Evolutionary conservation across 2,113 vertebrate species (phyloP), one percentile per base, ranked within the genome.

Genomic region (Syngnathus typhle): DNA sequence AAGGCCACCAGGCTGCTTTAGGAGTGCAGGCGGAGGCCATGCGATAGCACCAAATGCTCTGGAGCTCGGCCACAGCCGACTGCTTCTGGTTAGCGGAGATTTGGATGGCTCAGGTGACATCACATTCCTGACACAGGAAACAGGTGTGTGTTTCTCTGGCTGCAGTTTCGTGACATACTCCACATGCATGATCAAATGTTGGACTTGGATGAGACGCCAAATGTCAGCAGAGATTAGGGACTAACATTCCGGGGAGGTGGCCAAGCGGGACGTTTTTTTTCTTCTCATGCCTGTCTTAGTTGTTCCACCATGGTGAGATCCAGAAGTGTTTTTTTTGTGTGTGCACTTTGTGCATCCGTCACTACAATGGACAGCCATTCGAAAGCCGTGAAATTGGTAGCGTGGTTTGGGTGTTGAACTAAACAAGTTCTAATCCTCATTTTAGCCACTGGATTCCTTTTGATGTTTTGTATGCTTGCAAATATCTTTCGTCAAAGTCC

Each of bases 201-300:
- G 72, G 68, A 47, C 58, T 82, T 75, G 80, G 82, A 67, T 76
- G 79, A 75, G 72, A 85, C 74, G 73, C 77, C 75, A 88, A 89
- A 88, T 89, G 85, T 87, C 87, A 89, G 49, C 72, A 76, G 87
- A 85, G 88, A 88, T 88, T 88, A 87, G 75, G 65, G 54, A 74
- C 73, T 79, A 71, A 39, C 81, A 87, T 86, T 87, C 85, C 84
- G 64, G 67, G 27, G 88, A 87, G 86, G 77, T 85, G 84, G 74
- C 74, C 72, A 6, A 32, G 16, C 5, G 3, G 52, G 52, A 13
- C 19, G 2, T 49, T 19, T 19, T 51, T n/a, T n/a, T 51, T 51
- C 59, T n/a, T 61, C 59, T 12, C 59, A 13, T 2, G 38, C 19
- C 10, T 19, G 19, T 61, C 55, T 32, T 2, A 58, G 27, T 18